A percentile compares a stretch with the other conserved stretches of the same genome.
phyloP scores from a whole-genome alignment of 2,888 invertebrate species.

The Acrobasis repandana region DNA sequence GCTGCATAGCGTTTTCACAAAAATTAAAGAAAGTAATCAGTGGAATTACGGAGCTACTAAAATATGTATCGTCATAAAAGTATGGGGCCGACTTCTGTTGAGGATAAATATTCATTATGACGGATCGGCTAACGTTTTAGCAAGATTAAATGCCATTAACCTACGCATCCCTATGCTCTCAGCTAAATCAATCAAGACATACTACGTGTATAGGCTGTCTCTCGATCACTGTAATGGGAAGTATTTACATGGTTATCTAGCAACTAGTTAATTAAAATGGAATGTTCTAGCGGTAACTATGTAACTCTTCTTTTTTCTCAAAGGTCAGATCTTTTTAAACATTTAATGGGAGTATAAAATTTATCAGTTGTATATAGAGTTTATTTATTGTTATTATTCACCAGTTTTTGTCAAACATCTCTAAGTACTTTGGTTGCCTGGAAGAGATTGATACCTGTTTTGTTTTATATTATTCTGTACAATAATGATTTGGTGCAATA shows the following conservation, averaged over 20 bases:
- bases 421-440: too few species aligned
- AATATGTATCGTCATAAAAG: constrained; percentile 83
- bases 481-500: too few species aligned
- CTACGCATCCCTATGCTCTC: constrained; percentile 61
- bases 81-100: constrained; percentile 74
- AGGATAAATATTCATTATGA: constrained; percentile 81
- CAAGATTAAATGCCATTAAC: constrained; percentile 79
- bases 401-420: too few species aligned
- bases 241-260: not conserved
- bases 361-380: too few species aligned
- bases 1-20: constrained; percentile 64
- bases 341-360: too few species aligned
- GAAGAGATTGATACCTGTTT: too few species aligned
- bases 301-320: too few species aligned
- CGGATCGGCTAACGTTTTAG: constrained; percentile 79
- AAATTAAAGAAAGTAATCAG: constrained; percentile 82
- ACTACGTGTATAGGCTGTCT: constrained; percentile 27
- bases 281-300: too few species aligned
- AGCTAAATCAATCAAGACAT: constrained; percentile 66
- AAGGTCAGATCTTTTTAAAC: too few species aligned
- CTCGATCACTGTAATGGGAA: not conserved
- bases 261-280: too few species aligned
- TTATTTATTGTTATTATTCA: too few species aligned
- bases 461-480: too few species aligned
- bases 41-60: constrained; percentile 79